These are phyloP conservation scores for Zoanthus gigantus DNA, from an alignment of 92 coral and sea anemone genomes.

Conservation along the genomic window DNA sequence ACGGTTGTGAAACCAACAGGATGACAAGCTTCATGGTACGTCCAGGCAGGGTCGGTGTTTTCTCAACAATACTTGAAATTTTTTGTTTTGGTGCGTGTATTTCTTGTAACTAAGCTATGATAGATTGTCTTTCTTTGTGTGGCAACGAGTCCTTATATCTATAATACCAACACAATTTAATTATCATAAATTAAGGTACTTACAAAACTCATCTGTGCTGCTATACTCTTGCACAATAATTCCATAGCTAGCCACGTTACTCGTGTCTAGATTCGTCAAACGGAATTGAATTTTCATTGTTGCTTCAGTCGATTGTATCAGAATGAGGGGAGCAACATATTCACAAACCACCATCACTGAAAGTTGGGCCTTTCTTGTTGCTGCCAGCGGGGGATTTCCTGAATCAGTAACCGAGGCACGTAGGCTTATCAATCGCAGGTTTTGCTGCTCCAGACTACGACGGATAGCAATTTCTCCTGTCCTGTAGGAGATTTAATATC, in stretches of 20 bases:
- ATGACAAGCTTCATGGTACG: no score
- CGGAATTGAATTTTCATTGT: conserved; percentile 76
- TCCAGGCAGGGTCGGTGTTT: no score
- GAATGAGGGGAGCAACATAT: conserved; percentile 61
- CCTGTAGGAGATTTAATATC: conserved; percentile 34
- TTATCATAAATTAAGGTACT: conserved; percentile 24
- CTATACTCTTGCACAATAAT: conserved; percentile 77
- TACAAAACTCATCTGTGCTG: conserved; percentile 62
- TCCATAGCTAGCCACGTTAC: conserved; percentile 78
- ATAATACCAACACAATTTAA: neutral
- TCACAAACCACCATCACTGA: conserved; percentile 73
- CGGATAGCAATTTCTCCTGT: conserved; percentile 69
- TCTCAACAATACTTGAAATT: no score
- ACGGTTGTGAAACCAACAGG: no score
- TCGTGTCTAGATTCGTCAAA: conserved; percentile 70
- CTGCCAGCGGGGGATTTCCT: conserved; percentile 73
- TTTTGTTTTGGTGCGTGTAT: no score
- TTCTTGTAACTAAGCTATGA: neutral
- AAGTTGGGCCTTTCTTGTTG: conserved; percentile 66
- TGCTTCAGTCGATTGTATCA: conserved; percentile 62
- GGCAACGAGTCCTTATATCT: no score
- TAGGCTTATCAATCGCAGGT: conserved; percentile 73
- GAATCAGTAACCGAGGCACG: conserved; percentile 76
- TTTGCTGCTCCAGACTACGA: conserved; percentile 58
- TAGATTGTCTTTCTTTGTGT: no score